A percentile compares a stretch with the other conserved stretches of the same genome.
Evolutionary conservation across 1,140 invertebrate species (phyloP).

Genomic region (Drosophila aff.): DNA sequence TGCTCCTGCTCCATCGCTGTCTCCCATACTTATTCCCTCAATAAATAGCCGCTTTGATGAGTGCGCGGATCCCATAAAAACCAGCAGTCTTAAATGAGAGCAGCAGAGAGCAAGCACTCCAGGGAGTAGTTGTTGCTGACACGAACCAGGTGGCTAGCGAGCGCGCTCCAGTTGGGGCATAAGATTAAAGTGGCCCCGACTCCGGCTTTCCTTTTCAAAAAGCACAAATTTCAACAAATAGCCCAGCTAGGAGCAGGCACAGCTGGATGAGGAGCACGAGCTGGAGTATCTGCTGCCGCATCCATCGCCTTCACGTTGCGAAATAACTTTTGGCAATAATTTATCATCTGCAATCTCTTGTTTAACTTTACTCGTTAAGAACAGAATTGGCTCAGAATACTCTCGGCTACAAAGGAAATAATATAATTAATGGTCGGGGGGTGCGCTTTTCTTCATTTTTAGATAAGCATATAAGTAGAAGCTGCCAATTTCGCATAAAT

Average conservation of each 20-base stretch:
- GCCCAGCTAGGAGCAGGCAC: not conserved
- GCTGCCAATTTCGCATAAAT: not conserved
- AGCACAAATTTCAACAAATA: constrained; percentile 22
- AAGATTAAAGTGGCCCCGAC: constrained; percentile 20
- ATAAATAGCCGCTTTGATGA: constrained; percentile 23
- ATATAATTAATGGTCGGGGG: constrained; percentile 6
- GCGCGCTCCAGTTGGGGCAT: constrained; percentile 14
- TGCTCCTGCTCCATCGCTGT: not conserved
- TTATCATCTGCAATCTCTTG: constrained; percentile 23
- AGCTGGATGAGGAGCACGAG: not conserved
- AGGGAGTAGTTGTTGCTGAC: constrained; percentile 22
- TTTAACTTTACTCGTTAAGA: constrained; percentile 21
- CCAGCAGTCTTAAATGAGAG: constrained; percentile 19
- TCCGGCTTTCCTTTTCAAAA: constrained; percentile 9
- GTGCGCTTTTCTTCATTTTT: not conserved
- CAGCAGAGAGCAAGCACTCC: constrained; percentile 17
- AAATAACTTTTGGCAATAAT: constrained; percentile 23
- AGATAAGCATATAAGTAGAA: not conserved
- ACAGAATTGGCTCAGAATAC: constrained; percentile 14
- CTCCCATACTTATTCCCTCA: constrained; percentile 12
- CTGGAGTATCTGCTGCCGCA: constrained; percentile 5
- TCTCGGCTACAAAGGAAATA: constrained; percentile 10
- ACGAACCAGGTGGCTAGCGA: constrained; percentile 11
- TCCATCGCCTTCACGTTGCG: constrained; percentile 14
- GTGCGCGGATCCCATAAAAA: constrained; percentile 21